Evolutionary conservation across 2,888 invertebrate species (phyloP).

Genomic region (Zygogramma bicolorata): DNA sequence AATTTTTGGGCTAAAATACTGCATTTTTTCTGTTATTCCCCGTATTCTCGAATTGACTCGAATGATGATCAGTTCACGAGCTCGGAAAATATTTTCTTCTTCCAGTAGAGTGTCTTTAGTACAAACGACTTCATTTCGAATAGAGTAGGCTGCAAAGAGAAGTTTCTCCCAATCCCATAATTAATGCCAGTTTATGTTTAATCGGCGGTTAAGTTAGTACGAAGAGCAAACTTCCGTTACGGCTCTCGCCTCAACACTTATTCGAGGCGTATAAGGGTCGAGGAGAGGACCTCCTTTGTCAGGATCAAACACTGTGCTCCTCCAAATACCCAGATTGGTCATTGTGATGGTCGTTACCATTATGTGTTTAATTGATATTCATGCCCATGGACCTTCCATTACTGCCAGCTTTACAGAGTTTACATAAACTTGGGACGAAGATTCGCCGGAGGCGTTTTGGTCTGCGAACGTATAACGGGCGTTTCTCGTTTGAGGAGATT

Average conservation of each 20-base stretch:
- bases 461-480: background rate
- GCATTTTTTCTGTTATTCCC: too few species aligned
- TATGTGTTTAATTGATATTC: slow-evolving; percentile 21
- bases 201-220: slow-evolving; percentile 37
- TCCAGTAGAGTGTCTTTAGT: too few species aligned
- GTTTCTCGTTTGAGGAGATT: background rate
- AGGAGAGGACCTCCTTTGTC: slow-evolving; percentile 14
- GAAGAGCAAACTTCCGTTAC: slow-evolving; percentile 31
- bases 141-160: too few species aligned
- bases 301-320: background rate
- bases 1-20: too few species aligned
- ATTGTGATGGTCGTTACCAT: slow-evolving; percentile 3
- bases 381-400: slow-evolving; percentile 13
- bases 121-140: too few species aligned
- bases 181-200: slow-evolving; percentile 36
- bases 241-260: slow-evolving; percentile 25
- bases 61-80: too few species aligned
- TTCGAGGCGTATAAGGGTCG: slow-evolving; percentile 34
- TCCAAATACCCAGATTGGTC: slow-evolving; percentile 2
- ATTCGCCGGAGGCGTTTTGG: background rate
- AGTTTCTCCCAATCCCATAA: too few species aligned
- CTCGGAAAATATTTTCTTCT: too few species aligned
- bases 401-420: background rate
- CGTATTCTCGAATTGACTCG: too few species aligned
- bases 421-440: background rate